These are phyloP conservation scores for Oopsacas minuta DNA, from an alignment of 37 sponge, comb jelly and placozoan genomes.

Conservation along the genomic window DNA sequence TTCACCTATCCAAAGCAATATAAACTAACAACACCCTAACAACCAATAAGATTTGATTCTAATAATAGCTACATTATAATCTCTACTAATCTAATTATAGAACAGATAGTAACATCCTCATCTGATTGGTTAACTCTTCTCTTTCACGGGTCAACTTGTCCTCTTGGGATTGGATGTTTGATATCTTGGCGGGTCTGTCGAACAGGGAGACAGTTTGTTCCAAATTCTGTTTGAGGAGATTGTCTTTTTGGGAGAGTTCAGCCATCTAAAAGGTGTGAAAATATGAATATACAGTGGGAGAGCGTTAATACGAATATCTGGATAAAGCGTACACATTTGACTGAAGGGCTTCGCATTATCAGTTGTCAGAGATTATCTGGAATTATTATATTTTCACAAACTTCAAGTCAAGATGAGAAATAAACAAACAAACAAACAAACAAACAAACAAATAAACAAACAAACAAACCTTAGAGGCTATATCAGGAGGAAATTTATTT, in stretches of 20 bases:
- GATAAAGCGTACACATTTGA: too few relatives aligned
- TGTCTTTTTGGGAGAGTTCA: background rate
- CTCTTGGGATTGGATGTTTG: background rate
- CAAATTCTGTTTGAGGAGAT: background rate
- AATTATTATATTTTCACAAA: too few relatives aligned
- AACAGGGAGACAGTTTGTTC: background rate
- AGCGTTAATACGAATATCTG: background rate
- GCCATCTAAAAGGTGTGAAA: background rate
- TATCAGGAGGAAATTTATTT: background rate
- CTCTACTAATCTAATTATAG: too few relatives aligned
- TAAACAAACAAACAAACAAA: background rate
- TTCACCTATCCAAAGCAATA: too few relatives aligned
- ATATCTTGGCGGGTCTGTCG: background rate
- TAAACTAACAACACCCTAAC: too few relatives aligned
- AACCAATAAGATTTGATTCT: too few relatives aligned
- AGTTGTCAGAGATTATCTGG: too few relatives aligned
- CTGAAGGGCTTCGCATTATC: too few relatives aligned
- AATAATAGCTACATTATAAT: too few relatives aligned
- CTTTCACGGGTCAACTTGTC: too few relatives aligned
- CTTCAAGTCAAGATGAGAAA: too few relatives aligned
- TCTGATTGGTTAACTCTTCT: background rate
- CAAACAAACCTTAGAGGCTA: background rate
- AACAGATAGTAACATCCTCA: background rate
- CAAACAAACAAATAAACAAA: background rate
- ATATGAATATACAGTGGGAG: too few relatives aligned